phyloP scores from a whole-genome alignment of 2,797 vertebrate species.

The Hephaestus fuliginosus region DNA sequence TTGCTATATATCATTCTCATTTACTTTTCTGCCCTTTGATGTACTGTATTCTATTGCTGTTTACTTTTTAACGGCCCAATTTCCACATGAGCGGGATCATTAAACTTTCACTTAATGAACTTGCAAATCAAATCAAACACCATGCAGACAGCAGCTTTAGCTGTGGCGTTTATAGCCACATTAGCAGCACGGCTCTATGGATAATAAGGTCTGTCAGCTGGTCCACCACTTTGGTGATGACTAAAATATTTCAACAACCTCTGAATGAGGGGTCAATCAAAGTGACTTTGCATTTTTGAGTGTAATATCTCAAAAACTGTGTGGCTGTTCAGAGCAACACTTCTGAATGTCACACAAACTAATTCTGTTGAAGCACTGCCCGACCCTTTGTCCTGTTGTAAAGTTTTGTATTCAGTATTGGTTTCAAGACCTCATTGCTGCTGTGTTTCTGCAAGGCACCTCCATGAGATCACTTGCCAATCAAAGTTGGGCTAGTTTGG shows the following conservation, averaged over 20 bases:
- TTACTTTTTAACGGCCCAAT: slow-evolving; percentile 5
- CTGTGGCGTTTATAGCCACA: background rate
- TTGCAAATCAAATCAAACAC: slow-evolving; percentile 20
- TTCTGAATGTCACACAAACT: background rate
- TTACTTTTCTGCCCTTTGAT: slow-evolving; percentile 15
- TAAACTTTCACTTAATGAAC: slow-evolving; percentile 5
- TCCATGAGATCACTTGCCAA: background rate
- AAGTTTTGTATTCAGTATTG: too few relatives aligned
- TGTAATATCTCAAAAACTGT: background rate
- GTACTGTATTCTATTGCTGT: background rate
- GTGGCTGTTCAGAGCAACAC: background rate
- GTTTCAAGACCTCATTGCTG: too few relatives aligned
- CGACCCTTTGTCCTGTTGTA: background rate
- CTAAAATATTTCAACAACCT: background rate
- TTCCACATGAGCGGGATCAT: slow-evolving; percentile 8
- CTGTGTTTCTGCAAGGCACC: background rate
- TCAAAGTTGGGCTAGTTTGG: background rate
- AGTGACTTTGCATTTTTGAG: background rate
- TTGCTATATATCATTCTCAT: background rate
- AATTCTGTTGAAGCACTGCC: background rate
- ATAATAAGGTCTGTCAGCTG: background rate
- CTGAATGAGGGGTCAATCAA: background rate
- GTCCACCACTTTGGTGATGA: background rate
- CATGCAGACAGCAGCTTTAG: background rate
- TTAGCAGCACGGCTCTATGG: background rate